Evolutionary conservation across 2,113 vertebrate species (phyloP).

Genomic region (Scatophagus argus): DNA sequence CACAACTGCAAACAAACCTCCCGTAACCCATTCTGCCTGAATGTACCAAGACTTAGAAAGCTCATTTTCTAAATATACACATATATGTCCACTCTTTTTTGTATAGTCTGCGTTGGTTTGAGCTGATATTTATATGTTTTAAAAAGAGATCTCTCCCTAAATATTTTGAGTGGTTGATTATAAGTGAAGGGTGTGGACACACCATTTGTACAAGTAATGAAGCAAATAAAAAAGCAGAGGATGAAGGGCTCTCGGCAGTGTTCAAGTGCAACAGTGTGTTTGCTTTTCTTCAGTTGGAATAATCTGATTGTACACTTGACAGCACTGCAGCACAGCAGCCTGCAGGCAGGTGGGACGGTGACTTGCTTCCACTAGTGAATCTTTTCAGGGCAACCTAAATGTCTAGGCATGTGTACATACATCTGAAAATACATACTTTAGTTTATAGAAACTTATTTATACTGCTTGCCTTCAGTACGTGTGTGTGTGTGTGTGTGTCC

Average conservation of each 20-base stretch:
- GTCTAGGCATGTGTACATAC: background rate
- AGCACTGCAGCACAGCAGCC: slow-evolving; percentile 52
- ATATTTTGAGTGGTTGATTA: background rate
- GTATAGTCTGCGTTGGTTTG: too few species aligned
- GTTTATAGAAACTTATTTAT: background rate
- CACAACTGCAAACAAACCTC: background rate
- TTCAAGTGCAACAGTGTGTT: background rate
- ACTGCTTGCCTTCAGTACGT: background rate
- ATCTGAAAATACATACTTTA: background rate
- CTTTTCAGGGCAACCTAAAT: background rate
- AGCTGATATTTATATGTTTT: background rate
- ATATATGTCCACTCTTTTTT: background rate
- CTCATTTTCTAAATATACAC: background rate
- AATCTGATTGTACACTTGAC: slow-evolving; percentile 50
- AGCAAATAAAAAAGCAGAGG: background rate
- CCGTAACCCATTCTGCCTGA: background rate
- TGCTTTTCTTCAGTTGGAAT: slow-evolving; percentile 19
- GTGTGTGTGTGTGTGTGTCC: slow-evolving; percentile 16
- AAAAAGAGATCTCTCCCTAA: background rate
- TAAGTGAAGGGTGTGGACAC: background rate
- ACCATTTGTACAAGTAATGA: background rate
- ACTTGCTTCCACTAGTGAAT: background rate
- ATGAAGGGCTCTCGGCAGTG: background rate
- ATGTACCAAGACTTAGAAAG: background rate
- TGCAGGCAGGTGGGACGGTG: background rate